Base-by-base conservation (phyloP, 2,797 vertebrate genomes). In the Cynodonichthys magdalenae region DNA sequence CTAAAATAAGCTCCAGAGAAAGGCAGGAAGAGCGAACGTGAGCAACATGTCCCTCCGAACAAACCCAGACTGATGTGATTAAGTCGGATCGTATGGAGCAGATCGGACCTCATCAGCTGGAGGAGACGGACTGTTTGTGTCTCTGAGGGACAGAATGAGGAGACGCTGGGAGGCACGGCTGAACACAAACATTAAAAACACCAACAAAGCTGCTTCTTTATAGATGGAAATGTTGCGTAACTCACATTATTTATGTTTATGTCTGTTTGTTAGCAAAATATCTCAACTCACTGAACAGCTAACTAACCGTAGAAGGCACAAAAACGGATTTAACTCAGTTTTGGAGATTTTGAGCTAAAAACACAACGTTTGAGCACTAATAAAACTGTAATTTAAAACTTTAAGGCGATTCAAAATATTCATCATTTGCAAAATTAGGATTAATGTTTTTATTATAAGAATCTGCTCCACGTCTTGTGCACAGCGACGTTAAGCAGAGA, bases 41-140 rank as follows among this genome's bases (percentile, higher is more conserved):
- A 77, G 51, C 57, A 63, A 24, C 59, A 3, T 7, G n/a, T 79
- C 66, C 62, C 53, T 59, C 15, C 53, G 58, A 48, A 74, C 53
- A 59, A 66, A 61, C 51, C 29, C 57, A 70, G 57, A 39, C 67
- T 79, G 74, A 83, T 79, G 66, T 71, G 53, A 81, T 82, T 79
- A 80, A 67, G 74, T 77, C 64, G 39, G 45, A 78, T 77, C 59
- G 59, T 18, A 75, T 86, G 67, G 41, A 57, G 42, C 65, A 50
- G 59, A 59, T 59, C 44, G 51, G 53, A 66, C 52, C 54, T 64
- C 47, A 57, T 63, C 69, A 66, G 62, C 68, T 53, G 61, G 71
- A 70, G 57, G 56, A 81, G 68, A 46, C 62, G 36, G 62, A 48
- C 66, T 1, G 56, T 11, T 39, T 73, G 53, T 31, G 66, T 34